A percentile compares a stretch with the other conserved stretches of the same genome.
phyloP scores from a whole-genome alignment of 1,140 invertebrate species.

The Drosophila tani region DNA sequence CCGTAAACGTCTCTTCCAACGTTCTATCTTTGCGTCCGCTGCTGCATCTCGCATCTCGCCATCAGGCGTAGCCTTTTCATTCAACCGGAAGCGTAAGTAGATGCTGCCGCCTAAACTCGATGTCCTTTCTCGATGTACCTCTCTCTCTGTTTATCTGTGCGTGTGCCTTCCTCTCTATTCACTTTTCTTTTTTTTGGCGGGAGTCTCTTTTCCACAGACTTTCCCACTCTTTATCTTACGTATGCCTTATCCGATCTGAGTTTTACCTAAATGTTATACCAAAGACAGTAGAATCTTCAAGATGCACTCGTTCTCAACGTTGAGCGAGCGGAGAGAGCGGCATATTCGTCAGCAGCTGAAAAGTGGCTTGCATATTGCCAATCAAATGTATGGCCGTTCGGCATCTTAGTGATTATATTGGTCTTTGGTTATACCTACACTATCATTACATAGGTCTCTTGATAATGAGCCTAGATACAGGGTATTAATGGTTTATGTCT shows the following conservation, averaged over 20 bases:
- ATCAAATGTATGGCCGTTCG: too few relatives aligned
- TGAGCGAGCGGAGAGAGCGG: too few relatives aligned
- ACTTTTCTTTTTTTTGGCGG: conserved; percentile 9
- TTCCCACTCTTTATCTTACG: conserved; percentile 18
- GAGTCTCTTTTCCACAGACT: conserved; percentile 1
- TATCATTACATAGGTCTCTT: neutral
- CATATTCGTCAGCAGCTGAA: too few relatives aligned
- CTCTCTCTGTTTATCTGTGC: conserved; percentile 36
- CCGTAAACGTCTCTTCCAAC: conserved; percentile 61
- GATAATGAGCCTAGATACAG: neutral
- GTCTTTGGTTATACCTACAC: neutral
- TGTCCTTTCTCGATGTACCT: conserved; percentile 49
- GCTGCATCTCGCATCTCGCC: conserved; percentile 58
- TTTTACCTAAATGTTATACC: neutral
- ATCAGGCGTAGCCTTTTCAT: conserved; percentile 60
- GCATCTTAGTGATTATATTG: too few relatives aligned
- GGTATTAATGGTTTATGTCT: neutral
- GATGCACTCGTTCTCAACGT: too few relatives aligned
- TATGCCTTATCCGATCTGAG: conserved; percentile 14
- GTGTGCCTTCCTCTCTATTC: conserved; percentile 28
- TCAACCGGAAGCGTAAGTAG: conserved; percentile 79
- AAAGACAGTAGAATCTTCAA: too few relatives aligned
- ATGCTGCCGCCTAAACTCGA: conserved; percentile 41
- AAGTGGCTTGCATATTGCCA: too few relatives aligned
- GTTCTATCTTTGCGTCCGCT: conserved; percentile 73